Conservation (phyloP, 2,888 invertebrate species). For the Hipparchia semele region DNA sequence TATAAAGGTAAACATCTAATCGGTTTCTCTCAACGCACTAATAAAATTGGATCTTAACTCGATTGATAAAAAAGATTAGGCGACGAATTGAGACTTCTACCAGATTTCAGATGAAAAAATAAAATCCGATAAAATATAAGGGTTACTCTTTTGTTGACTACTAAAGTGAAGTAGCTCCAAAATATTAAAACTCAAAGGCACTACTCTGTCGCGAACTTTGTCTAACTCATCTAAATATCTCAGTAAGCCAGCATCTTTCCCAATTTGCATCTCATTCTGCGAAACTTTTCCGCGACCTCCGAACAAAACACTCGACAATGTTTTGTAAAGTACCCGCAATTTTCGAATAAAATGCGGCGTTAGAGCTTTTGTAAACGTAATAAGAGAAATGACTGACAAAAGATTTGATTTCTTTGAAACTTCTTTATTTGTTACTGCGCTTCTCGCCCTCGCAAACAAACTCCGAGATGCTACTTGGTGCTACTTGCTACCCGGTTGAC, state of each 20-base stretch:
- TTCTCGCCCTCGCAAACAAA: no score
- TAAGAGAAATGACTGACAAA: neutral
- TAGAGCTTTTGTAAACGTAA: neutral
- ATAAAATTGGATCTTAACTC: no score
- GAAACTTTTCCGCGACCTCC: neutral
- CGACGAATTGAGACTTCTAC: no score
- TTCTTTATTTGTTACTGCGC: neutral
- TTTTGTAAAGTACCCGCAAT: neutral
- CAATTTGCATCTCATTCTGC: conserved; percentile 14
- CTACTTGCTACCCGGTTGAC: no score
- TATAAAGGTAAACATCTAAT: no score
- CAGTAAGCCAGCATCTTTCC: neutral
- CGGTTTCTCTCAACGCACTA: no score
- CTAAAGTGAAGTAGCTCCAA: neutral
- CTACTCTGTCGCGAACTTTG: neutral
- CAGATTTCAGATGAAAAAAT: no score
- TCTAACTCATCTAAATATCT: conserved; percentile 7
- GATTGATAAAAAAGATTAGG: no score
- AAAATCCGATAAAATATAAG: no score
- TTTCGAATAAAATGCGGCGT: conserved; percentile 1
- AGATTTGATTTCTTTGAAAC: neutral
- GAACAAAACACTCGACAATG: neutral
- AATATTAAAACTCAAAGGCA: conserved; percentile 4
- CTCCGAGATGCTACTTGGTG: no score
- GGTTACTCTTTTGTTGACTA: neutral